phyloP scores from a whole-genome alignment of 2,797 vertebrate genomes.

The Protonibea diacanthus region DNA sequence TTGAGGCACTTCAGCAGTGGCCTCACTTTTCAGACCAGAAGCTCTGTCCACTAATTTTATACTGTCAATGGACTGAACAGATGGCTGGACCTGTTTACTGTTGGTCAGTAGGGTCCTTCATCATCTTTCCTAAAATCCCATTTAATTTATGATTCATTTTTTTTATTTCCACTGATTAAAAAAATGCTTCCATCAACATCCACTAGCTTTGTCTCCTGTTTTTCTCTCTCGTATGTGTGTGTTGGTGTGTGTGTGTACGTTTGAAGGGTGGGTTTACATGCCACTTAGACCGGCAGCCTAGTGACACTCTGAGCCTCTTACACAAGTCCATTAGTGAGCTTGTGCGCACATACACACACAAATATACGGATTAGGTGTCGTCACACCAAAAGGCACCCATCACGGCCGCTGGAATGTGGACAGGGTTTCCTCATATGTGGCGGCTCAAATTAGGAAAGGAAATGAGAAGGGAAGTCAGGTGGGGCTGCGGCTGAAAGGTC shows the following conservation, averaged over 20 bases:
- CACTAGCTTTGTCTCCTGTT: background rate
- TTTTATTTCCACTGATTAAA: background rate
- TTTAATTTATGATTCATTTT: background rate
- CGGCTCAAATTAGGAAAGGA: conserved; percentile 44
- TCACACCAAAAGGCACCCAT: conserved; percentile 54
- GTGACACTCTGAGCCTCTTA: conserved; percentile 73
- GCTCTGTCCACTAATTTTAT: no score
- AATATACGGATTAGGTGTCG: conserved; percentile 68
- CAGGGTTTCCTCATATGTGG: conserved; percentile 59
- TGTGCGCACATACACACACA: conserved; percentile 12
- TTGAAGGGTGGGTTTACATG: background rate
- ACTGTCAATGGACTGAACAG: no score
- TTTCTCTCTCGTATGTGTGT: background rate
- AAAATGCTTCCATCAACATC: background rate
- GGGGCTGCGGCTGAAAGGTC: conserved; percentile 50
- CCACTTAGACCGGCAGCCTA: conserved; percentile 39
- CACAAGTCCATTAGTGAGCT: conserved; percentile 68
- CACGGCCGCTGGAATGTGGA: conserved; percentile 46
- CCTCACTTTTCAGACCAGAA: no score
- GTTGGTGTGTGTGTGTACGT: background rate
- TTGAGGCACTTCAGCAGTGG: no score
- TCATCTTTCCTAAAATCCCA: background rate
- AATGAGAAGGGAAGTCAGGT: conserved; percentile 49
- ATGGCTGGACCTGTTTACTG: background rate
- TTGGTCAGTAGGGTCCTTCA: background rate